Base-by-base conservation (phyloP, 2,113 vertebrate species). In the Oncorhynchus keta region DNA sequence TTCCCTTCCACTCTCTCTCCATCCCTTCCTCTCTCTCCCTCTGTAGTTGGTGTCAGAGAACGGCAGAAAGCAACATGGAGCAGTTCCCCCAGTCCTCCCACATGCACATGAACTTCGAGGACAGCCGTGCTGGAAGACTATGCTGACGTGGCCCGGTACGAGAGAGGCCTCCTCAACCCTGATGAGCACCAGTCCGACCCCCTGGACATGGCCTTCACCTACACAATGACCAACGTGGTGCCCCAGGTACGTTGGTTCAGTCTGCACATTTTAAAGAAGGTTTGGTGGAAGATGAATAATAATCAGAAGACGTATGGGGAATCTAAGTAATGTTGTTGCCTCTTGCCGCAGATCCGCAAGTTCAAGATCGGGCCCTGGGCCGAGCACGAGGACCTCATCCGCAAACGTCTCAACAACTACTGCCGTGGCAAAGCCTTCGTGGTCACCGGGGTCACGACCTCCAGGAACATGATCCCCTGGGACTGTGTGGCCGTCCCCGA, bases 341-440 rank as follows among this genome's bases (percentile, higher is more conserved):
- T 51, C 49, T 12, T 18, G 39, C 14, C 5, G 3, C 49, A 18
- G 49, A 18, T 55, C 49, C 14, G 14, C 24, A 88, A 87, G 5
- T 90, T 92, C 75, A 91, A 91, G 0, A 5, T 67, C 0, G 91
- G 89, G 0, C 64, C 87, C 61, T 93, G 93, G 91, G 89, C 86
- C 0, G 72, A 84, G 65, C 90, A 94, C 0, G 86, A 89, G 75
- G 77, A 83, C 26, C 20, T 59, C 49, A 72, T 77, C 24, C 74
- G 76, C 22, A 74, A 73, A 20, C 66, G 79, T 4, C 81, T 85
- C 62, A 86, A 86, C 70, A 86, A 81, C 67, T 83, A 73, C 66
- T 86, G 79, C 51, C 45, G 75, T 0, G 84, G 84, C 32, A 77
- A 64, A 22, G 79, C 75, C 49, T 71, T 79, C 18, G 6, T 83